Percentiles rank a stretch among this genome's conserved stretches.
Conservation (phyloP, 2,113 vertebrate species). For the Felis chaus region DNA sequence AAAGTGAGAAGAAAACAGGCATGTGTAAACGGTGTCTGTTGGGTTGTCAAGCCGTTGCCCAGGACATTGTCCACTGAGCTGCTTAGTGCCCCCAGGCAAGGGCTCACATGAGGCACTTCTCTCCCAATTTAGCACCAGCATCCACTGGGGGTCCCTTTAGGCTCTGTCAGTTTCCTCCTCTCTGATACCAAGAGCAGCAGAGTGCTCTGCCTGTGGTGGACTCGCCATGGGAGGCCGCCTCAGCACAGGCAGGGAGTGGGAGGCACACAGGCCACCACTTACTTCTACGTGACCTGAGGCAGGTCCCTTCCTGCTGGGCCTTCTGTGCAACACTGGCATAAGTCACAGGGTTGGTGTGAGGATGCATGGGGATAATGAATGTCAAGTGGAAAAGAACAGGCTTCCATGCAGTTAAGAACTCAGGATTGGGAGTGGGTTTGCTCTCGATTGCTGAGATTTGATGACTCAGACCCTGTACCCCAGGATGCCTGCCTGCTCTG, state of each 20-base stretch:
- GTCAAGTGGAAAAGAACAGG: conserved; percentile 39
- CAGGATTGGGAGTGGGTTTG: neutral
- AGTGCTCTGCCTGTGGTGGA: neutral
- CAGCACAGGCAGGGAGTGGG: neutral
- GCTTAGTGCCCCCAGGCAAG: conserved; percentile 21
- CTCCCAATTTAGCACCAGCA: conserved; percentile 60
- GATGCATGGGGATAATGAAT: conserved; percentile 31
- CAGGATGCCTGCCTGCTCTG: neutral
- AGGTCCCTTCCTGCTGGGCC: conserved; percentile 13
- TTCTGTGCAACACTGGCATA: neutral
- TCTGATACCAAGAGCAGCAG: conserved; percentile 47
- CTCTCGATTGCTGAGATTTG: neutral
- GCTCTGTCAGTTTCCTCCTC: conserved; percentile 51
- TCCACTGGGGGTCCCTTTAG: conserved; percentile 53
- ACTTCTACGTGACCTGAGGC: conserved; percentile 45
- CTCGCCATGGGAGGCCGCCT: neutral
- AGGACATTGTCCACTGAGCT: conserved; percentile 72
- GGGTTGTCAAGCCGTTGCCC: conserved; percentile 69
- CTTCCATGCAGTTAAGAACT: neutral
- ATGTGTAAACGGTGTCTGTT: conserved; percentile 71
- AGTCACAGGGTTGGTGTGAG: conserved; percentile 34
- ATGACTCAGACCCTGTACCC: neutral
- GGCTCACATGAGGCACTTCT: conserved; percentile 35
- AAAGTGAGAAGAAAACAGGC: conserved; percentile 70
- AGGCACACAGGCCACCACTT: conserved; percentile 30